phyloP scores from a whole-genome alignment of 2,113 vertebrate species.

The Oxyura jamaicensis region DNA sequence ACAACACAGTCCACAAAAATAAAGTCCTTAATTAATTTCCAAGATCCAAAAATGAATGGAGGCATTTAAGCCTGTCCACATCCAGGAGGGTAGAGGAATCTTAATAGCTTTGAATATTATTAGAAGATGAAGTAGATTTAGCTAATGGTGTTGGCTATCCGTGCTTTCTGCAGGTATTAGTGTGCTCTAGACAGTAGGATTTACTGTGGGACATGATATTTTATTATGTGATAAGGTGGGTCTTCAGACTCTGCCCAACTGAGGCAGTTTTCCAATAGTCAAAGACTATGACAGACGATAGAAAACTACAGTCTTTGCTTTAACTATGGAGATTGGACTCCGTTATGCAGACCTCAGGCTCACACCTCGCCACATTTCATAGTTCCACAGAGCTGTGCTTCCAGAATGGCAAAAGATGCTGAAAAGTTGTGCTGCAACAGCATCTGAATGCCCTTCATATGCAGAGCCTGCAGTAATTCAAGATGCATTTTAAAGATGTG shows the following conservation, averaged over 20 bases:
- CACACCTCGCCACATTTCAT: background rate
- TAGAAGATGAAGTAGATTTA: background rate
- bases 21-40: background rate
- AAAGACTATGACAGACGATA: background rate
- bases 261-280: background rate
- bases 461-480: background rate
- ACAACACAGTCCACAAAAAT: background rate
- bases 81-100: background rate
- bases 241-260: background rate
- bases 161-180: background rate
- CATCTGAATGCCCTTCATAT: background rate
- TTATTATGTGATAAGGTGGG: background rate
- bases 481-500: constrained; percentile 64
- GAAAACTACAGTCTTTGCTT: background rate
- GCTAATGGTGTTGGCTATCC: background rate
- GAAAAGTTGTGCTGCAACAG: background rate
- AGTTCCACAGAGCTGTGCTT: background rate
- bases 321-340: background rate
- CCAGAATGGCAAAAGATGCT: background rate
- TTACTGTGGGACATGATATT: background rate
- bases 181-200: background rate
- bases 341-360: background rate
- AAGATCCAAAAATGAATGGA: background rate
- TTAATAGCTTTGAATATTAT: background rate
- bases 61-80: background rate